A percentile compares a stretch with the other conserved stretches of the same genome.
Conservation (phyloP, 2,888 invertebrate species). For the Hetaerina titia region DNA sequence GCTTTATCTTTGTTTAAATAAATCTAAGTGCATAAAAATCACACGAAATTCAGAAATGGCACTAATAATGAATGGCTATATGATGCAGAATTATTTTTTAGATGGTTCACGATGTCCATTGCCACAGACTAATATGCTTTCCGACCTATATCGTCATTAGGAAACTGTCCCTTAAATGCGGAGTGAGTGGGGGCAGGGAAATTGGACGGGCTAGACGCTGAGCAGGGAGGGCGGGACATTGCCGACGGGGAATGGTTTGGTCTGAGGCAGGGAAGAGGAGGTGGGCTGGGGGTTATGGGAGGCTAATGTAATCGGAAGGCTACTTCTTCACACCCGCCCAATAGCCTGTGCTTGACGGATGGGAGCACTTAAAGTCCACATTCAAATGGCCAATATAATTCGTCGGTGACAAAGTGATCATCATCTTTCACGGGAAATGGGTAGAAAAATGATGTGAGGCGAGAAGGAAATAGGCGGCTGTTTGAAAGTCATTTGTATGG, state of each 20-base stretch:
- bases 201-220: not conserved
- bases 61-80: too few species aligned
- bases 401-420: conserved; percentile 51
- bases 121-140: too few species aligned
- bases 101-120: too few species aligned
- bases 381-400: conserved; percentile 59
- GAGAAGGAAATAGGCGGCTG: not conserved
- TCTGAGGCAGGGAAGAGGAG: not conserved
- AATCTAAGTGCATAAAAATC: too few species aligned
- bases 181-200: not conserved
- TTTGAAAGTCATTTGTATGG: not conserved
- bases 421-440: conserved; percentile 58
- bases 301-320: conserved; percentile 21
- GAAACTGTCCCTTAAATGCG: too few species aligned
- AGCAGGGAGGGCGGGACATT: not conserved
- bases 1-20: too few species aligned
- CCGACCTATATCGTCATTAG: too few species aligned
- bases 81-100: too few species aligned
- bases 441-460: not conserved
- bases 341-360: conserved; percentile 47
- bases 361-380: conserved; percentile 54
- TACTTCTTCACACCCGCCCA: conserved; percentile 37
- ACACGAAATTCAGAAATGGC: too few species aligned
- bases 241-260: not conserved
- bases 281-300: conserved; percentile 25